Percentiles rank a stretch among this genome's conserved stretches.
Conservation (phyloP, 1,140 invertebrate genomes). For the Stegodyphus mimosarum region DNA sequence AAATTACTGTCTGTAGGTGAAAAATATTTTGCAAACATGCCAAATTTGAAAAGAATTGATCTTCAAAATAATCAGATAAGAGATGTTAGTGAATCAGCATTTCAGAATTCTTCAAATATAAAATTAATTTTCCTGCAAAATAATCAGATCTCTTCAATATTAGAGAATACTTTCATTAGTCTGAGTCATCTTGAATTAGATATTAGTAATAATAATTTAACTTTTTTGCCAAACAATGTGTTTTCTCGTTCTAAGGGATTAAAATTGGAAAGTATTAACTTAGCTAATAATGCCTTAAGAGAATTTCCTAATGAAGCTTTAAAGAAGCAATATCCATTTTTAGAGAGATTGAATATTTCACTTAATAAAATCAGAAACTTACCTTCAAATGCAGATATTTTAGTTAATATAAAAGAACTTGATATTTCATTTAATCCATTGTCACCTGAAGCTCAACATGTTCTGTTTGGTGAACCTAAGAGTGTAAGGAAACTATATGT, state of each 20-base stretch:
- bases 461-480: conserved; percentile 87
- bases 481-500: conserved; percentile 84
- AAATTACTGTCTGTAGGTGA: conserved; percentile 81
- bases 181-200: conserved; percentile 81
- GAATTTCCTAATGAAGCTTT: conserved; percentile 81
- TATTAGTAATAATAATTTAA: conserved; percentile 79
- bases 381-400: conserved; percentile 83
- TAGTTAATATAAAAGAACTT: conserved; percentile 87
- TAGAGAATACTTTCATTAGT: conserved; percentile 85
- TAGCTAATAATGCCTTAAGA: conserved; percentile 81
- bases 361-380: conserved; percentile 81
- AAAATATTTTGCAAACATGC: conserved; percentile 84
- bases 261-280: conserved; percentile 83
- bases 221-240: conserved; percentile 82
- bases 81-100: conserved; percentile 84
- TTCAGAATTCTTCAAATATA: conserved; percentile 89
- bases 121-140: conserved; percentile 80
- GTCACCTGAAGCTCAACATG: conserved; percentile 77
- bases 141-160: conserved; percentile 81
- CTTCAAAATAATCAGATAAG: conserved; percentile 82
- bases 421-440: conserved; percentile 89
- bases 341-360: conserved; percentile 82
- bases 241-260: conserved; percentile 83
- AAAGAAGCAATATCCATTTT: conserved; percentile 84
- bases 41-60: conserved; percentile 76